Evolutionary conservation across 2,113 vertebrate genomes (phyloP), one percentile per base, ranked within the genome.

Genomic region (Amphilophus citrinellus): DNA sequence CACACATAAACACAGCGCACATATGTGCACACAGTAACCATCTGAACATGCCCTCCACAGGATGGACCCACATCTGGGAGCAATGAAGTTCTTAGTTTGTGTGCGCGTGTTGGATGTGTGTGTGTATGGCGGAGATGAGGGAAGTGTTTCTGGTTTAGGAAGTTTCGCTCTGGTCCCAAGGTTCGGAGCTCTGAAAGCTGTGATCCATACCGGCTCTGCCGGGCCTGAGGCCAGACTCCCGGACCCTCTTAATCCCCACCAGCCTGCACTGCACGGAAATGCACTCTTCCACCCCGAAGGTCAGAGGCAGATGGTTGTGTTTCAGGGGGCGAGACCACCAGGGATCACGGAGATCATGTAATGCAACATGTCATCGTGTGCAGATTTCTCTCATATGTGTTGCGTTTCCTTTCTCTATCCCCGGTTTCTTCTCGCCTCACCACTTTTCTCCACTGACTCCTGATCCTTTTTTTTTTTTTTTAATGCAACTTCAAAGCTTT

Each of bases 61-160:
- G 90, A 92, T 84, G 82, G 57, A 87, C 77, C 80, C 87, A 96
- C 96, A 96, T 96, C 95, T 96, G 95, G 94, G 90, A 95, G 86
- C 88, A 95, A 96, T 95, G 87, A 92, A 87, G 85, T 68, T 77
- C 77, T 85, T 76, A 57, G 83, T 68, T 18, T 86, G 73, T 42
- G 59, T 71, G 73, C 83, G 61, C 61, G 42, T 79, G 82, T 73
- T 82, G 42, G 58, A 68, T 84, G 82, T 73, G 59, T 82, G 82
- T 65, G 83, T 24, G 73, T 71, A 24, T 58, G 84, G 68, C 57
- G n/a, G 80, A 77, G 75, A 91, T 89, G 90, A 91, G 86, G 86
- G 80, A 90, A 89, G 91, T 90, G 86, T 94, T 94, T 88, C 77
- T 80, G 79, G 62, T 78, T 86, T 84, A 82, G 78, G 88, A 93